A percentile compares a stretch with the other conserved stretches of the same genome.
Conservation (phyloP, 2,113 vertebrate species). For the Eptesicus fuscus region DNA sequence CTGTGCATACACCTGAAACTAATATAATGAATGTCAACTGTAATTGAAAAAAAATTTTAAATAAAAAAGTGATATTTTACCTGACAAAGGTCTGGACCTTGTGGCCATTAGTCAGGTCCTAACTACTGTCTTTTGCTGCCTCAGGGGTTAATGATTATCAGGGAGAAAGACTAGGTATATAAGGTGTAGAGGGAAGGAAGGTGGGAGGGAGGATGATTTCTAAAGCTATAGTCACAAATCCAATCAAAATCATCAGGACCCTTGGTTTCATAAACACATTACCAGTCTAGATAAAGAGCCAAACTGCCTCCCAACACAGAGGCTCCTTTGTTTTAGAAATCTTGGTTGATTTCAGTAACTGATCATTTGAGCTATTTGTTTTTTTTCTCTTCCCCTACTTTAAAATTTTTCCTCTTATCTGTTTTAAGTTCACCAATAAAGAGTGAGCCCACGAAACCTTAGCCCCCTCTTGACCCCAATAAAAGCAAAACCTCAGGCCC, state of each 20-base stretch:
- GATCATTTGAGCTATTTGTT: neutral
- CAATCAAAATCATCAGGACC: neutral
- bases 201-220: neutral
- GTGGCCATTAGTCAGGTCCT: neutral
- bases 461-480: neutral
- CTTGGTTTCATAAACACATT: neutral
- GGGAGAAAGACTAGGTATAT: neutral
- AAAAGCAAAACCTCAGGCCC: neutral
- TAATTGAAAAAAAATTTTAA: neutral
- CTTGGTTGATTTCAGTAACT: neutral
- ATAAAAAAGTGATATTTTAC: neutral
- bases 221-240: neutral
- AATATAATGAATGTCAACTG: neutral
- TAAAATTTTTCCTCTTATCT: neutral
- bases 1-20: neutral
- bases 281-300: neutral
- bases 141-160: neutral
- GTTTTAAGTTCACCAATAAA: neutral
- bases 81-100: neutral
- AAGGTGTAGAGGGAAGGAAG: neutral
- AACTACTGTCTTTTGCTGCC: neutral
- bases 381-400: neutral
- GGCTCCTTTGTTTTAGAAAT: neutral
- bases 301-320: neutral
- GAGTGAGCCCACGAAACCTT: neutral